phyloP scores from a whole-genome alignment of 1,140 invertebrate species.

The Stenopsyche tienmushanensis region DNA sequence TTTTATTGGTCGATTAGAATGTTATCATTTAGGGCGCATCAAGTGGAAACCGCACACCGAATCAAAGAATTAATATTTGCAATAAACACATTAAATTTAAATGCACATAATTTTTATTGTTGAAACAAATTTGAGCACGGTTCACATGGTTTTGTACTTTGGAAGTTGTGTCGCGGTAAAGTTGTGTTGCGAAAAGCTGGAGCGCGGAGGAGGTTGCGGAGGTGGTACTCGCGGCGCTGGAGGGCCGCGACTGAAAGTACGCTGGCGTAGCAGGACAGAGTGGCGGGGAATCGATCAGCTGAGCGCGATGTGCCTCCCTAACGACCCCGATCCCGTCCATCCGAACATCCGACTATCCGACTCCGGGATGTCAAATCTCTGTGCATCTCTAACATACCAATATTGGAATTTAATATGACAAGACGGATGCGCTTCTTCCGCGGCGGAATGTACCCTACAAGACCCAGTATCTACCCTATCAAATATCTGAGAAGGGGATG shows the following conservation, averaged over 20 bases:
- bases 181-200: too few species aligned
- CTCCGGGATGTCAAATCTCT: not conserved
- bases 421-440: not conserved
- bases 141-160: too few species aligned
- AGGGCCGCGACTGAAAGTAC: constrained; percentile 9
- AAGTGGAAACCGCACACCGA: too few species aligned
- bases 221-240: constrained; percentile 2
- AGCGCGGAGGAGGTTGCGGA: not conserved
- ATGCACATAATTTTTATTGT: too few species aligned
- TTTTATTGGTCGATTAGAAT: too few species aligned
- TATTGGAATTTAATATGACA: not conserved
- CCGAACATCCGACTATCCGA: too few species aligned
- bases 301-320: constrained; percentile 12
- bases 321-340: not conserved
- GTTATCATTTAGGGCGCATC: too few species aligned
- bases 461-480: not conserved
- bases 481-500: not conserved
- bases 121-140: too few species aligned
- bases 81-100: too few species aligned
- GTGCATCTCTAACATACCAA: not conserved
- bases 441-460: not conserved
- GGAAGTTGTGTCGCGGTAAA: too few species aligned
- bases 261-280: not conserved
- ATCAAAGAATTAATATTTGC: too few species aligned
- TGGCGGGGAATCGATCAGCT: constrained; percentile 39